A percentile compares a stretch with the other conserved stretches of the same genome.
These are phyloP conservation scores for Petaurus breviceps DNA, from an alignment of 2,113 vertebrate species.

Conservation along the genomic window DNA sequence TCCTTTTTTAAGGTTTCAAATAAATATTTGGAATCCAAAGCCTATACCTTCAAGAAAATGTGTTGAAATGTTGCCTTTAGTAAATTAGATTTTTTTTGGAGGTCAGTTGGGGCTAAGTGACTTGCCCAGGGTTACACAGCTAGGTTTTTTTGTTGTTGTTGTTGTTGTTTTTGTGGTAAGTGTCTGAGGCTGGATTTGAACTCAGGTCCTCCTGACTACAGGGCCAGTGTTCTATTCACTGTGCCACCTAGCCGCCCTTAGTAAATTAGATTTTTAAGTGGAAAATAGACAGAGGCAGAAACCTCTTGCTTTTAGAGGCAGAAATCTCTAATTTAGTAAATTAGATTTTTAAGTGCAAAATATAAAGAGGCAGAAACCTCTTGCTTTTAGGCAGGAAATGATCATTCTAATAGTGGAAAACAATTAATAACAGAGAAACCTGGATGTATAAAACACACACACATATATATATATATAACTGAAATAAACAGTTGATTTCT, in stretches of 20 bases:
- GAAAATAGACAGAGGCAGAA: too few species aligned
- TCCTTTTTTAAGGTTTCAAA: not conserved
- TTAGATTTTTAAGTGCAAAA: conserved; percentile 4
- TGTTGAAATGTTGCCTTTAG: conserved; percentile 35
- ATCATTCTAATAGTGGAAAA: not conserved
- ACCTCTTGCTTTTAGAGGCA: too few species aligned
- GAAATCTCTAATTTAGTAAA: too few species aligned
- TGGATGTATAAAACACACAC: not conserved
- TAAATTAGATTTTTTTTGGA: conserved; percentile 51
- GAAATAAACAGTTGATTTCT: not conserved
- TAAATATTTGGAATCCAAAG: conserved; percentile 28
- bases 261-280: too few species aligned
- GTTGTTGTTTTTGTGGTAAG: too few species aligned
- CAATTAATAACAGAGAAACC: not conserved
- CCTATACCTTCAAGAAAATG: conserved; percentile 24
- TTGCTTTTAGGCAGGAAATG: not conserved
- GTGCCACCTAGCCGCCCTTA: too few species aligned
- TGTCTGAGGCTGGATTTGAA: too few species aligned
- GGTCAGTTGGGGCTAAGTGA: too few species aligned
- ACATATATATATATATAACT: not conserved
- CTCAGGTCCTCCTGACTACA: too few species aligned
- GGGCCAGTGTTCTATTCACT: too few species aligned
- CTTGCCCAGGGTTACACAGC: too few species aligned
- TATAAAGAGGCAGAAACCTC: conserved; percentile 26
- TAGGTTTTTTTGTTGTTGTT: too few species aligned